A percentile compares a stretch with the other conserved stretches of the same genome.
These are phyloP conservation scores for Drosophila leonis DNA, from an alignment of 2,888 invertebrate species.

Conservation along the genomic window DNA sequence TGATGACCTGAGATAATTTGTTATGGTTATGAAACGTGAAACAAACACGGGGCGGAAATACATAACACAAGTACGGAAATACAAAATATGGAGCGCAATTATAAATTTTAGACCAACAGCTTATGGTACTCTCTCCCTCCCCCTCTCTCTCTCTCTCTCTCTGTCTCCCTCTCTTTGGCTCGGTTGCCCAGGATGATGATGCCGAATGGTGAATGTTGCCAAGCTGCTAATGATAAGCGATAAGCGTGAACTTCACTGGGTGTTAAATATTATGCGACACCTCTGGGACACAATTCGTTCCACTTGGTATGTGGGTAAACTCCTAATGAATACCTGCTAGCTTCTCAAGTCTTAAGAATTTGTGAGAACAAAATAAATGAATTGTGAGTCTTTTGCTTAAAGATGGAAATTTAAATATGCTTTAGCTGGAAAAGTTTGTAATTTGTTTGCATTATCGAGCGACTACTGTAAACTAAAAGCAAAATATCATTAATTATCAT, in stretches of 20 bases:
- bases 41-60: slow-evolving; percentile 52
- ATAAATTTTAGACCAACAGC: slow-evolving; percentile 48
- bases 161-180: background rate
- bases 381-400: background rate
- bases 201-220: slow-evolving; percentile 24
- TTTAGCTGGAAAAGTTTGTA: background rate
- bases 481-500: background rate
- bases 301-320: slow-evolving; percentile 37
- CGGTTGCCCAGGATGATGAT: slow-evolving; percentile 5
- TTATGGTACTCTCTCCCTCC: background rate
- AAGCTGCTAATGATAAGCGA: slow-evolving; percentile 64
- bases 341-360: background rate
- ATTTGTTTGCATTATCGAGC: background rate
- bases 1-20: slow-evolving; percentile 80
- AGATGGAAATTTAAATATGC: slow-evolving; percentile 1
- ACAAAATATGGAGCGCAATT: slow-evolving; percentile 54
- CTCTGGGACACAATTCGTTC: slow-evolving; percentile 60
- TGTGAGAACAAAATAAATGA: background rate
- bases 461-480: background rate
- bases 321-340: slow-evolving; percentile 35
- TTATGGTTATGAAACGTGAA: slow-evolving; percentile 75
- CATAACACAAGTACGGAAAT: slow-evolving; percentile 42
- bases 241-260: slow-evolving; percentile 60
- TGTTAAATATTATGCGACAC: slow-evolving; percentile 74
- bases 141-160: background rate